These are phyloP conservation scores for Steinernema carpocapsae DNA, from an alignment of 2,888 invertebrate species.

Conservation along the genomic window DNA sequence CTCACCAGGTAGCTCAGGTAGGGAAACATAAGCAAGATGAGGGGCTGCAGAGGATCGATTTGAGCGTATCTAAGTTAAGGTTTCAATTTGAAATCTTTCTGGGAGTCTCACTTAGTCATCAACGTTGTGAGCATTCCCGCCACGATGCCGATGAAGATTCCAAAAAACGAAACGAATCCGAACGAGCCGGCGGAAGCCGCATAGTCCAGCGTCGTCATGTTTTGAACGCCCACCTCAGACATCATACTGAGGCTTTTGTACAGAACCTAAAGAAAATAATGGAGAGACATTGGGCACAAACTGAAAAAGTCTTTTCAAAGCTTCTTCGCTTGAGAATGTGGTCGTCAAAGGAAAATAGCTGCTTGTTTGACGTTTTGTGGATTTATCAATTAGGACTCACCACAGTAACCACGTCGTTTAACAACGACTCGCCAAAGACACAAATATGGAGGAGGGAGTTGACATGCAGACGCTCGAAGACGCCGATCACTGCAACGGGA, in stretches of 20 bases:
- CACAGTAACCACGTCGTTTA: constrained; percentile 97
- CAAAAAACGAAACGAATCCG: constrained; percentile 60
- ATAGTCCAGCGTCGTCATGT: constrained; percentile 54
- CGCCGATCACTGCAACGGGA: constrained; percentile 65
- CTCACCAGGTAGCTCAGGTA: constrained; percentile 94
- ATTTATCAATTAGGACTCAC: constrained; percentile 67
- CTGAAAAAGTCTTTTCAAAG: not conserved
- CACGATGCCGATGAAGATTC: constrained; percentile 56
- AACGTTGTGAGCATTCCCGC: constrained; percentile 39
- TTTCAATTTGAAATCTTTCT: not conserved
- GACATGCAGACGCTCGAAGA: constrained; percentile 66
- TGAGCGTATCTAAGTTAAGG: constrained; percentile 79
- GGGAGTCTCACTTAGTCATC: constrained; percentile 37
- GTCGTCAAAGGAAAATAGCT: too few species aligned
- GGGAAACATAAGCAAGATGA: constrained; percentile 96
- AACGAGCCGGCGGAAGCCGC: constrained; percentile 52
- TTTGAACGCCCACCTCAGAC: constrained; percentile 55
- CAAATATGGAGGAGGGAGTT: constrained; percentile 77
- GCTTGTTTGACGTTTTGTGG: not conserved
- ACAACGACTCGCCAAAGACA: constrained; percentile 94
- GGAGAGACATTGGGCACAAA: constrained; percentile 6
- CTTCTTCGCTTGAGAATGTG: too few species aligned
- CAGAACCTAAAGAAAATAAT: constrained; percentile 49
- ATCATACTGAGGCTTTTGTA: constrained; percentile 60
- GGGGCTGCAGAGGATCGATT: constrained; percentile 93